phyloP scores from a whole-genome alignment of 2,797 vertebrate genomes.

The Tapirus indicus region DNA sequence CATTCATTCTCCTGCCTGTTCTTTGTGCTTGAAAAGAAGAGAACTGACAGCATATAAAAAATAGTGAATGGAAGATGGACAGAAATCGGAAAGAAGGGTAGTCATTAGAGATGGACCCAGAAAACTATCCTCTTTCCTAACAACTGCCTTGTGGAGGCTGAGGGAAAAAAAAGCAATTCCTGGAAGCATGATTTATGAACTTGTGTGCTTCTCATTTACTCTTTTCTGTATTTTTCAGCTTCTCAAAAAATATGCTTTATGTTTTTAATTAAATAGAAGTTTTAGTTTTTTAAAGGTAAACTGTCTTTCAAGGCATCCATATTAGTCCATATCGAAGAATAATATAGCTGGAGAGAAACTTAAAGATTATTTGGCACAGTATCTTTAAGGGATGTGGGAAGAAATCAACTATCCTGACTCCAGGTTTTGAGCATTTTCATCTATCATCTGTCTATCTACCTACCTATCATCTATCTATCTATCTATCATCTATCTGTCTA shows the following conservation, averaged over 20 bases:
- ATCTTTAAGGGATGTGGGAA: not conserved
- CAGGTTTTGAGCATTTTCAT: not conserved
- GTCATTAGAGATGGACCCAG: not conserved
- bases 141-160: not conserved
- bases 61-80: not conserved
- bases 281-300: not conserved
- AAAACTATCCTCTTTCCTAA: slow-evolving; percentile 8
- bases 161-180: not conserved
- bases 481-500: not conserved
- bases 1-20: slow-evolving; percentile 25
- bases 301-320: not conserved
- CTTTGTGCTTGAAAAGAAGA: slow-evolving; percentile 37
- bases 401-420: not conserved
- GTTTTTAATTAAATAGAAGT: slow-evolving; percentile 6
- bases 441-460: not conserved
- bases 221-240: not conserved
- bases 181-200: not conserved
- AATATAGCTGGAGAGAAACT: slow-evolving; percentile 19
- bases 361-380: not conserved
- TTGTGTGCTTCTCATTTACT: not conserved
- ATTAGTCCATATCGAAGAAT: not conserved
- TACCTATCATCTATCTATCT: not conserved
- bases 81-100: slow-evolving; percentile 56
- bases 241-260: not conserved
- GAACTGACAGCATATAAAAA: slow-evolving; percentile 33